Percentiles rank a stretch among this genome's conserved stretches.
phyloP scores from a whole-genome alignment of 2,113 vertebrate genomes.

The Dicaeum eximium region DNA sequence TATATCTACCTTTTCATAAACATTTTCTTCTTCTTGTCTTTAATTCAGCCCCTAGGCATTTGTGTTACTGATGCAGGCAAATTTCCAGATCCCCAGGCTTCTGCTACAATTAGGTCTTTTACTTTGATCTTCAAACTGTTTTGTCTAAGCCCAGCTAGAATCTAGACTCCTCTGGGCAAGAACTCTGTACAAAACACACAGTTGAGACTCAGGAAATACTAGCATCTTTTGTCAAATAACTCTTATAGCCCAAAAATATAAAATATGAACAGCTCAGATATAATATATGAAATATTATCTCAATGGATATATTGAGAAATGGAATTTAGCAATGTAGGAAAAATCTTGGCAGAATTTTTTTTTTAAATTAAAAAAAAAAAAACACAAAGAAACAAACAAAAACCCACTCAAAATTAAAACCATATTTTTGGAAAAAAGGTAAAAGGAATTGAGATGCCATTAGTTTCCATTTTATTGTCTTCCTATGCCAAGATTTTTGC shows the following conservation, averaged over 20 bases:
- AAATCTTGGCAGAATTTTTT: background rate
- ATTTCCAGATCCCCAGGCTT: background rate
- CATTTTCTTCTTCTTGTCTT: background rate
- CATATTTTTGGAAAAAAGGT: background rate
- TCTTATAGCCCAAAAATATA: background rate
- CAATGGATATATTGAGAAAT: background rate
- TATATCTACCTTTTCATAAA: background rate
- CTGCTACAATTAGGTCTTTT: background rate
- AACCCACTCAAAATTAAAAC: accelerated
- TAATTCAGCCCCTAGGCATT: background rate
- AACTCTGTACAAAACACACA: background rate
- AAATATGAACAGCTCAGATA: background rate
- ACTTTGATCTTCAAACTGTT: background rate
- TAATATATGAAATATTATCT: background rate
- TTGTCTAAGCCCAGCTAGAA: background rate
- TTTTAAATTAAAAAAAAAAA: background rate
- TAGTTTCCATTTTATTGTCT: background rate
- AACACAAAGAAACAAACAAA: background rate
- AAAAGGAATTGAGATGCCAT: background rate
- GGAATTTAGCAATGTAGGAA: background rate
- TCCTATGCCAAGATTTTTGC: background rate
- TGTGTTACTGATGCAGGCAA: background rate
- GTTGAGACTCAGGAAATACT: background rate
- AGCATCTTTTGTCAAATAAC: background rate
- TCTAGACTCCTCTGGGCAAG: background rate